Evolutionary conservation across 2,113 vertebrate genomes (phyloP), one percentile per base, ranked within the genome.

Genomic region (Macrotus californicus): DNA sequence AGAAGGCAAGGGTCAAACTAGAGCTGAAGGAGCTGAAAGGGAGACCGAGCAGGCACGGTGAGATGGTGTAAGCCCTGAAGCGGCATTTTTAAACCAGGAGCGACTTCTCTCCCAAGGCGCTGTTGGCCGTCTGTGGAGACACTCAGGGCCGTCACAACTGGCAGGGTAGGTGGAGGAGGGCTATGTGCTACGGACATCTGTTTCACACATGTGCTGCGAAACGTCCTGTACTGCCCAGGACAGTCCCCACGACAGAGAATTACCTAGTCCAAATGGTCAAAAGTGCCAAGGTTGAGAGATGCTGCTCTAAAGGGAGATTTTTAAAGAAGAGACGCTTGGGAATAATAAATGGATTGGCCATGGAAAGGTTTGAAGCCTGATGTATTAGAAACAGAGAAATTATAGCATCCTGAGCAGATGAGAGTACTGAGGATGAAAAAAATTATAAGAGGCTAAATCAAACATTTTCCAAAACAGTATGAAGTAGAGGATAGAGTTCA

Each of bases 381-480:
- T 5, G 22, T 75, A 8, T 91, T 80, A 43, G 48, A 64, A 91
- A 41, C 22, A 70, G 41, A 92, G 19, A 36, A 67, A 26, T 34
- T 31, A 43, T 24, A 48, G 39, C 84, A 14, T 80, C 94, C 61
- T 72, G 15, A 92, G 29, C 69, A 75, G 26, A 91, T 39, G 10
- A 79, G 29, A 41, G 36, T 69, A 6, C 66, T 39, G 12, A 34
- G n/a, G 29, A 66, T 41, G 61, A 34, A 89, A 48, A 18, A 48
- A 29, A 66, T n/a, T 59, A 11, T 34, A 43, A 70, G 16, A 84
- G 31, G 15, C 13, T 76, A 21, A 2, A 77, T 59, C 19, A 85
- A 80, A 10, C 31, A 26, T 92, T 72, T 92, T 69, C 24, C 41
- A 92, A 89, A 90, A 41, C 70, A 75, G 26, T 46, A 29, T 73